A percentile compares a stretch with the other conserved stretches of the same genome.
Conservation (phyloP, 1,140 invertebrate species). For the Littorina saxatilis region DNA sequence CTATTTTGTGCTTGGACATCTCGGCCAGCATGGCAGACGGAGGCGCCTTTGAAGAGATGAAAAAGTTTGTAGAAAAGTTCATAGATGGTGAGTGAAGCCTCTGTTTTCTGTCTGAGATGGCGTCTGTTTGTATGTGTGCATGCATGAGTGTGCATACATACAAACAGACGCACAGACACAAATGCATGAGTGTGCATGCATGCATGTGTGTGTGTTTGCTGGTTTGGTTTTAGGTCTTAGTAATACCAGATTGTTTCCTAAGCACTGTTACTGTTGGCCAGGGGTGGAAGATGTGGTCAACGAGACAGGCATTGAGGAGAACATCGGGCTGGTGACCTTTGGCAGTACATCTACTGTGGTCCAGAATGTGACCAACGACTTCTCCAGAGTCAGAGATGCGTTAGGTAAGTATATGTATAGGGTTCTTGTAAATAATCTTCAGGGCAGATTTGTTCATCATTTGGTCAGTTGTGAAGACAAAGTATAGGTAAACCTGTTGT, state of each 20-base stretch:
- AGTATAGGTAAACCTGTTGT: neutral
- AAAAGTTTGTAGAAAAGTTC: slow-evolving; percentile 6
- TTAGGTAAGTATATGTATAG: slow-evolving; percentile 37
- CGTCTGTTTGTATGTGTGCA: neutral
- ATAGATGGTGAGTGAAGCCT: slow-evolving; percentile 14
- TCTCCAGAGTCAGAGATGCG: slow-evolving; percentile 49
- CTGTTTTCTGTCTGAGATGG: too few species aligned
- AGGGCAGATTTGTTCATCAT: too few species aligned
- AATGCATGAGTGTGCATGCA: neutral
- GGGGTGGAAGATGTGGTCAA: slow-evolving; percentile 51
- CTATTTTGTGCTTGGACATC: slow-evolving; percentile 25
- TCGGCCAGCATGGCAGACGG: slow-evolving; percentile 19
- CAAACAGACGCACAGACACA: neutral
- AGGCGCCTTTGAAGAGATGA: slow-evolving; percentile 12
- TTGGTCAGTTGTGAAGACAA: neutral
- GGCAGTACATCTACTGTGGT: slow-evolving; percentile 42
- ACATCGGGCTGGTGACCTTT: slow-evolving; percentile 57
- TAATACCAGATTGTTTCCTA: neutral
- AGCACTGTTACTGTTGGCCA: neutral
- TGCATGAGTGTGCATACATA: neutral
- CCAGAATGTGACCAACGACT: slow-evolving; percentile 57
- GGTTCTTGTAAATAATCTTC: too few species aligned
- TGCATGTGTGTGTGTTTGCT: neutral
- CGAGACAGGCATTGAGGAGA: slow-evolving; percentile 51
- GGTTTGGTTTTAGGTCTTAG: neutral